Conservation (phyloP, 2,113 vertebrate species). For the Thalassarche chlororhynchos region DNA sequence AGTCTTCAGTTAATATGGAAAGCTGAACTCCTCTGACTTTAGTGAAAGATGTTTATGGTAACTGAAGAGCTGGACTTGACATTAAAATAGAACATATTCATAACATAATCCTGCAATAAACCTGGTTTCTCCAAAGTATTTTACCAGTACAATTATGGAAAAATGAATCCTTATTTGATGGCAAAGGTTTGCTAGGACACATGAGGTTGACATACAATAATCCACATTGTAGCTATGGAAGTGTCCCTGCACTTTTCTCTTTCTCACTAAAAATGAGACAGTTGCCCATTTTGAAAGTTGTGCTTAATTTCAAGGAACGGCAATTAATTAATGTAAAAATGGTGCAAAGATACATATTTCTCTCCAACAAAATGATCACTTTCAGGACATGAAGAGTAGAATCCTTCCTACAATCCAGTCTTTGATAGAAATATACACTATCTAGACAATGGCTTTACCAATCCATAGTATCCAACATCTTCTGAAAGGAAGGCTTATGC, state of each 20-base stretch:
- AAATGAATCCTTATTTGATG: background rate
- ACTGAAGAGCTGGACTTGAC: background rate
- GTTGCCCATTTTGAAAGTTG: background rate
- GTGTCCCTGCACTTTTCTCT: background rate
- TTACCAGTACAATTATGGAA: background rate
- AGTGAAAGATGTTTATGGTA: background rate
- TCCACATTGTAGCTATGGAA: background rate
- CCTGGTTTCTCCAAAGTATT: background rate
- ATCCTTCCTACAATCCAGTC: background rate
- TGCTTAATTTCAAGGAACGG: background rate
- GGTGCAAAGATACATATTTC: background rate
- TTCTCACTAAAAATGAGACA: background rate
- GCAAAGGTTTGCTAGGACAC: background rate
- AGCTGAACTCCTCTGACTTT: background rate
- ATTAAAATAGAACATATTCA: background rate
- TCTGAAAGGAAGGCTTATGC: background rate
- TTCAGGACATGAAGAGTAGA: background rate
- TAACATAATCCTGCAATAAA: background rate
- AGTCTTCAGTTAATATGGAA: background rate
- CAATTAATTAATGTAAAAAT: background rate
- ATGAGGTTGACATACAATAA: background rate
- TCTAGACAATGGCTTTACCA: background rate
- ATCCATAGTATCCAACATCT: background rate
- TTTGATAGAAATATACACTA: background rate
- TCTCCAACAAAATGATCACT: background rate